Evolutionary conservation across 2,113 vertebrate genomes (phyloP).

Genomic region (Tympanuchus pallidicinctus): DNA sequence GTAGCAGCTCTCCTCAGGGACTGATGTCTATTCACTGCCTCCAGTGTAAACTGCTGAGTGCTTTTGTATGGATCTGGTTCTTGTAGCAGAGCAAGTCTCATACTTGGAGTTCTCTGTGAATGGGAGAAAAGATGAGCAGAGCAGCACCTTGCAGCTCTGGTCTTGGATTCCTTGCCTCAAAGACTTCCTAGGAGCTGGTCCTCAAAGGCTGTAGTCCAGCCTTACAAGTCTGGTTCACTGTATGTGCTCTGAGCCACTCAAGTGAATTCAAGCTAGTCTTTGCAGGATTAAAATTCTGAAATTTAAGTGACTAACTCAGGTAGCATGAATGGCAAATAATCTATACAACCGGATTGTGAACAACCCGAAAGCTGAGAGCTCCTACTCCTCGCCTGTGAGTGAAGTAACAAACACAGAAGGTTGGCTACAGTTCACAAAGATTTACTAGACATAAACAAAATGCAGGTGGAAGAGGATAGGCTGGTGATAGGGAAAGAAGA

Average conservation of each 20-base stretch:
- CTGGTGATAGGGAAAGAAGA: background rate
- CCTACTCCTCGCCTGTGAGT: background rate
- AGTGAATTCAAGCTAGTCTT: background rate
- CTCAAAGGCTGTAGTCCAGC: background rate
- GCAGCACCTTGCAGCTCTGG: background rate
- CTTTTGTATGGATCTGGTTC: background rate
- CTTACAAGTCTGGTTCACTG: background rate
- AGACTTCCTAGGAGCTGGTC: background rate
- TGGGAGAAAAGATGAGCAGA: background rate
- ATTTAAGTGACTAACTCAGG: slow-evolving; percentile 25
- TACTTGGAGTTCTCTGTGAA: background rate
- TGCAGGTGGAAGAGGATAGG: background rate
- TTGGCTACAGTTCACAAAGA: background rate
- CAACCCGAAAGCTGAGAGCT: background rate
- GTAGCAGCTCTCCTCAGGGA: slow-evolving; percentile 32
- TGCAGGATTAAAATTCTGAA: slow-evolving; percentile 35
- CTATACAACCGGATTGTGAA: background rate
- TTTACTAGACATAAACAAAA: background rate
- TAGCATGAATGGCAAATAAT: slow-evolving; percentile 30
- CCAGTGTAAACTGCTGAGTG: background rate
- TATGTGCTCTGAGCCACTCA: background rate
- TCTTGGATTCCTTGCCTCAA: background rate
- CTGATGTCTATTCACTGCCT: background rate
- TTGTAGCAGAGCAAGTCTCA: background rate
- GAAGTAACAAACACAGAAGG: background rate